phyloP scores from a whole-genome alignment of 1,140 invertebrate genomes.

The Drosophila setifemur region DNA sequence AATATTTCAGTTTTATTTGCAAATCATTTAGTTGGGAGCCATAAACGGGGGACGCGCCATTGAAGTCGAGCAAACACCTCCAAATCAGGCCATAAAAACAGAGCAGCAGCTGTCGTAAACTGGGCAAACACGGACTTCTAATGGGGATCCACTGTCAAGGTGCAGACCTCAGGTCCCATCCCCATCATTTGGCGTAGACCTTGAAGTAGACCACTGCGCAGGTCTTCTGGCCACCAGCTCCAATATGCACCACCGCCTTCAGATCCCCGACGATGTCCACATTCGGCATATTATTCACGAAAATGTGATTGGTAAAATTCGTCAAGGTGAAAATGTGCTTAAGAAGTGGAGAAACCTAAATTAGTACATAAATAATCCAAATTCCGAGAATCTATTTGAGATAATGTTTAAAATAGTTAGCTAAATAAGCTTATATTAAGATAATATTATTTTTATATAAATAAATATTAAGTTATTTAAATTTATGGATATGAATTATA shows the following conservation, averaged over 20 bases:
- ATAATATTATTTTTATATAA: no score
- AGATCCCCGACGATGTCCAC: constrained; percentile 38
- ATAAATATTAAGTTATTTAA: no score
- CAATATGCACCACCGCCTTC: constrained; percentile 37
- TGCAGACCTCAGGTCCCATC: background rate
- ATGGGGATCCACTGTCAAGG: background rate
- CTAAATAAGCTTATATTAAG: no score
- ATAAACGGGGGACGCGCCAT: constrained; percentile 49
- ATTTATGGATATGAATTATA: no score
- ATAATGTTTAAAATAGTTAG: no score
- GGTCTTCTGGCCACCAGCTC: constrained; percentile 8
- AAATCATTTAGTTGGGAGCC: constrained; percentile 57
- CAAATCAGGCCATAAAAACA: constrained; percentile 35
- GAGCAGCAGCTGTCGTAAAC: constrained; percentile 21
- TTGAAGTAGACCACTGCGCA: constrained; percentile 25
- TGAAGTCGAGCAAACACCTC: constrained; percentile 46
- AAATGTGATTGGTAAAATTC: constrained; percentile 48
- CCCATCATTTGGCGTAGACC: constrained; percentile 13
- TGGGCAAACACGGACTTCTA: constrained; percentile 13
- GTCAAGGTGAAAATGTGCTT: constrained; percentile 36
- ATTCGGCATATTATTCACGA: constrained; percentile 25
- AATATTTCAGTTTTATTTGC: constrained; percentile 59
- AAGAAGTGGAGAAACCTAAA: no score
- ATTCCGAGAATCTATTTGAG: no score
- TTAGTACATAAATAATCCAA: no score